Evolutionary conservation across 2,888 invertebrate species (phyloP), one percentile per base, ranked within the genome.

Genomic region (Mythimna albipuncta): DNA sequence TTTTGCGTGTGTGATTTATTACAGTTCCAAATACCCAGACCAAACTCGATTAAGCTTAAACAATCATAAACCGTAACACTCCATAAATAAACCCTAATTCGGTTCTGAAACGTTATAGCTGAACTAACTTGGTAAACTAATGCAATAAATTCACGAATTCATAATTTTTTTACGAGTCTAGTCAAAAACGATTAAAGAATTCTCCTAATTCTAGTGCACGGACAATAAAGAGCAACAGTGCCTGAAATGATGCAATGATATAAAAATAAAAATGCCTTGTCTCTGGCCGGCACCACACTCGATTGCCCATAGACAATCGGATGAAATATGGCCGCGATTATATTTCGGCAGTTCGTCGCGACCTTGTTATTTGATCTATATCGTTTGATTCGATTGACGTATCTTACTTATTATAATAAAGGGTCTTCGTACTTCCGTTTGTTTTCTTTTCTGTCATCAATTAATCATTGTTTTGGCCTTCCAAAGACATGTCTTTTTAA

Each of bases 221-320:
- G 64, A 75, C 72, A 81, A 77, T 83, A 72, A 62, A 57, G 52
- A 38, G 55, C 21, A 63, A 70, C 69, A 75, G 68, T 78, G 82
- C 68, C 69, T 74, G 69, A 74, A 82, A 88, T 91, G 91, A 91
- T 89, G 90, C 88, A 90, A 89, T 77, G 69, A 74, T 86, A 82
- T 87, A 87, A 89, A 90, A 90, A 92, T 89, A 90, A 89, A 90
- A 85, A 86, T 82, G 77, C 32, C 83, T 87, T 89, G 91, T 91
- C 89, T 90, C 90, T 88, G 87, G 79, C 89, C 93, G 93, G 94
- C 89, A 91, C 85, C 89, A 90, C 91, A 89, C 89, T 87, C 89
- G 85, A 91, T 93, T 94, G 90, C 73, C 57, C 90, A 89, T 85
- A 93, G 89, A 94, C 95, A 94, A 94, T 94, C 88, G 89, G 75